These are phyloP conservation scores for Clunio marinus DNA, from an alignment of 2,888 invertebrate species.

Conservation along the genomic window DNA sequence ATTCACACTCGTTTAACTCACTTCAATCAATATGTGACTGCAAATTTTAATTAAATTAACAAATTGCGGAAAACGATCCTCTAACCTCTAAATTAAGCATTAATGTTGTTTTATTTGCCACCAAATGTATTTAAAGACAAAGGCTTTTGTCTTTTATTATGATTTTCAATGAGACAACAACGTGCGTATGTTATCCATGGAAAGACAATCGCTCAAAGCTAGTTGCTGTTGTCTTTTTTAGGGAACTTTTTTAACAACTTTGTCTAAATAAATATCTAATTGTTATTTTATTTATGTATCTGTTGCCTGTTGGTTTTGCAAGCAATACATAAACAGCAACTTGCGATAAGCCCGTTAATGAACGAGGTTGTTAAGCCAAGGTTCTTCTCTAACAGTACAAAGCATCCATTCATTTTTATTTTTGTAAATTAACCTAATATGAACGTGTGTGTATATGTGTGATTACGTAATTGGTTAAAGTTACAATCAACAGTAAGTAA, in stretches of 20 bases:
- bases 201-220: slow-evolving; percentile 4
- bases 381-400: slow-evolving; percentile 39
- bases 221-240: background rate
- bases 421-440: background rate
- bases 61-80: slow-evolving; percentile 21
- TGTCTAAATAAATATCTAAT: background rate
- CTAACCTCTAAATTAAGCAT: slow-evolving; percentile 5
- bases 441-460: slow-evolving; percentile 5
- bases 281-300: background rate
- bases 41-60: too few relatives aligned
- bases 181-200: background rate
- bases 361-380: slow-evolving; percentile 38
- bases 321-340: background rate
- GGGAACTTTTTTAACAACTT: background rate
- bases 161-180: background rate
- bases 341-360: slow-evolving; percentile 39
- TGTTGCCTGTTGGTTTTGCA: background rate
- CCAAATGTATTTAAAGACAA: background rate
- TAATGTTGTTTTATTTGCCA: background rate
- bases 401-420: slow-evolving; percentile 13
- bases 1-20: too few relatives aligned
- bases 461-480: slow-evolving; percentile 37
- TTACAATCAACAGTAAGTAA: slow-evolving; percentile 32
- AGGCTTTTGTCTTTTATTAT: background rate
- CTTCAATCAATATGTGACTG: too few relatives aligned